Base-by-base conservation (phyloP, 2,888 invertebrate species). In the Synergus itoensis region DNA sequence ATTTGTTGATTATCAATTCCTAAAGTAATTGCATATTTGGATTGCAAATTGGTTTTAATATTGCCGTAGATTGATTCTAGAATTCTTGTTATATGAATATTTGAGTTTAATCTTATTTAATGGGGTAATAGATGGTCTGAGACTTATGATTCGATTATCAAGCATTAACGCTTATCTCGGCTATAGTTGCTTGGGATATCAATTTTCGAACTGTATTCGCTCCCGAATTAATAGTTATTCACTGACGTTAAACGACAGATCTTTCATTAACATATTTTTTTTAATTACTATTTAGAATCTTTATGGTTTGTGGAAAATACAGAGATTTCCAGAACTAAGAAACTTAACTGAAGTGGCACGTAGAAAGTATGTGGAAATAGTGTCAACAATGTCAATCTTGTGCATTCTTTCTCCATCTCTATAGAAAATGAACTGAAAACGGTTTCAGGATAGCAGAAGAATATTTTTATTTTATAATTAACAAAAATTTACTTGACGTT, bases 291-390 rank as follows among this genome's bases (percentile, higher is more conserved):
- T 2, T 57, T 16, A 1, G 9, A 57, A 18, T 57, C 57, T 57
- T 53, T 48, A 18, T 16, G 69, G 28, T 16, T 48, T 69, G 48
- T 69, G 69, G 48, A 69, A 36, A 7, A 57, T 57, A 18, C 28
- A 45, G 5, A 18, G 43, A 14, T 18, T 67, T 67, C 45, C 43
- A 45, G 14, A 67, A 43, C 5, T 45, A 28, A 45, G 45, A 69
- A 69, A 69, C 45, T n/a, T 28, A 69, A 48, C 21, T 69, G 16
- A 69, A 69, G 48, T 69, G n/a, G 28, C 28, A 69, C 48, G 69
- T 48, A 69, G 69, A 69, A 69, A 69, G 69, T 65, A 43, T 36
- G 21, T 43, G 43, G 21, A 69, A 69, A 69, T 48, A 48, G 45
- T 69, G 45, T 45, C 69, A 45, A 48, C 45, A 69, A 48, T 21